Evolutionary conservation across 1,140 invertebrate genomes (phyloP).

Genomic region (Drosophila navojoa): DNA sequence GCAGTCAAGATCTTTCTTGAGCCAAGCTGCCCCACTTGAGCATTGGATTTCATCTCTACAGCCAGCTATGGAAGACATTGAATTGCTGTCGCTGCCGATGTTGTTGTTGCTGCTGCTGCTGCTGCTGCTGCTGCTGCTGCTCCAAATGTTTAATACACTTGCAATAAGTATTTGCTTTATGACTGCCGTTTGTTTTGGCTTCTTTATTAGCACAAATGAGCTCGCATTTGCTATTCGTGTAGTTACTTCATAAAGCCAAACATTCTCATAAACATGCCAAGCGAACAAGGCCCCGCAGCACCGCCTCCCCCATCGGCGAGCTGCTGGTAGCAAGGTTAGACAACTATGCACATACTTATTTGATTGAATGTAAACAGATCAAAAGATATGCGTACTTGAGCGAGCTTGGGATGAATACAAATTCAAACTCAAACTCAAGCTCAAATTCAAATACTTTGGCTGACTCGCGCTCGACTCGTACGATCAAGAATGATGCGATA

Average conservation of each 20-base stretch:
- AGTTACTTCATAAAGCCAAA: slow-evolving; percentile 26
- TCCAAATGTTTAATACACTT: slow-evolving; percentile 32
- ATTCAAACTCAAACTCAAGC: not conserved
- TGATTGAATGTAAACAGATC: slow-evolving; percentile 41
- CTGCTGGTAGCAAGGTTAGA: slow-evolving; percentile 29
- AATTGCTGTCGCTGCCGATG: slow-evolving; percentile 18
- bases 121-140: slow-evolving; percentile 7
- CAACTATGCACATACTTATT: slow-evolving; percentile 19
- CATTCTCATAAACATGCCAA: slow-evolving; percentile 31
- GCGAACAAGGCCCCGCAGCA: not conserved
- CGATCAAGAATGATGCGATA: too few relatives aligned
- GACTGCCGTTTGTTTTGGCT: slow-evolving; percentile 33
- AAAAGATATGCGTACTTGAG: slow-evolving; percentile 16
- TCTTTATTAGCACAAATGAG: slow-evolving; percentile 48
- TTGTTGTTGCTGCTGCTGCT: slow-evolving; percentile 15
- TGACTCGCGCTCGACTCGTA: too few relatives aligned
- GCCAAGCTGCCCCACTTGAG: slow-evolving; percentile 36
- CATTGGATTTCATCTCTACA: slow-evolving; percentile 33
- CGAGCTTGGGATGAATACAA: slow-evolving; percentile 21
- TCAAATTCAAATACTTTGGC: too few relatives aligned
- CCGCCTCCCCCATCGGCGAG: not conserved
- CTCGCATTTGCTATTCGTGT: slow-evolving; percentile 23
- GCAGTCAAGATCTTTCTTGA: slow-evolving; percentile 20
- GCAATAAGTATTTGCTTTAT: slow-evolving; percentile 45
- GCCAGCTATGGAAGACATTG: slow-evolving; percentile 29